Conservation (phyloP, 2,888 invertebrate species). For the Resseliella maxima region DNA sequence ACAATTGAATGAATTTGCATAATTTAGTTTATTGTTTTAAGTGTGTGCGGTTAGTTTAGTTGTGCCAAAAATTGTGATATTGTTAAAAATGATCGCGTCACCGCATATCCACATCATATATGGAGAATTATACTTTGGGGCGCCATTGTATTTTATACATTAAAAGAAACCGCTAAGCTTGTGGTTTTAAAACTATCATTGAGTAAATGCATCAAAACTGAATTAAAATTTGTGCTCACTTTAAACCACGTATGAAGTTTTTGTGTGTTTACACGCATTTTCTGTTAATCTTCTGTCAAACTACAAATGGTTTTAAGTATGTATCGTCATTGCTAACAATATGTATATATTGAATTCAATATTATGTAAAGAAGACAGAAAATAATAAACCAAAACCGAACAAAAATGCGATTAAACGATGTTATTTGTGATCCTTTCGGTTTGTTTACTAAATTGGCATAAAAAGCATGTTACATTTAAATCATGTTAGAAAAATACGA, state of each 20-base stretch:
- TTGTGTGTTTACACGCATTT: background rate
- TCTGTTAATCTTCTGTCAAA: background rate
- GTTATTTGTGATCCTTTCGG: background rate
- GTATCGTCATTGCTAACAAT: no score
- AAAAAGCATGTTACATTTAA: background rate
- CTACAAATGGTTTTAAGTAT: background rate
- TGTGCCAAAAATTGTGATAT: background rate
- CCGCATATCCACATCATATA: slow-evolving; percentile 8
- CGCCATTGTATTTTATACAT: background rate
- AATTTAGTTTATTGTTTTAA: background rate
- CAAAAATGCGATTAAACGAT: background rate
- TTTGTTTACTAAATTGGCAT: slow-evolving; percentile 32
- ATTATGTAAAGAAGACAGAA: background rate
- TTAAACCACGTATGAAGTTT: background rate
- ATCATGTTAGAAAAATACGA: background rate
- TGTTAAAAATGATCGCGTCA: background rate
- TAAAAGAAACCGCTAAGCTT: background rate
- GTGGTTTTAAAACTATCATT: background rate
- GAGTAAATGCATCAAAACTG: background rate
- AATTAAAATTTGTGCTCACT: background rate
- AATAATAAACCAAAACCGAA: background rate
- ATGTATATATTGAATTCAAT: background rate
- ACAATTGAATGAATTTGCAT: no score
- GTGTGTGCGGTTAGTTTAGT: background rate
- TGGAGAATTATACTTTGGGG: background rate